A percentile compares a stretch with the other conserved stretches of the same genome.
These are phyloP conservation scores for Poeciliopsis turneri DNA, from an alignment of 2,797 vertebrate genomes.

Conservation along the genomic window DNA sequence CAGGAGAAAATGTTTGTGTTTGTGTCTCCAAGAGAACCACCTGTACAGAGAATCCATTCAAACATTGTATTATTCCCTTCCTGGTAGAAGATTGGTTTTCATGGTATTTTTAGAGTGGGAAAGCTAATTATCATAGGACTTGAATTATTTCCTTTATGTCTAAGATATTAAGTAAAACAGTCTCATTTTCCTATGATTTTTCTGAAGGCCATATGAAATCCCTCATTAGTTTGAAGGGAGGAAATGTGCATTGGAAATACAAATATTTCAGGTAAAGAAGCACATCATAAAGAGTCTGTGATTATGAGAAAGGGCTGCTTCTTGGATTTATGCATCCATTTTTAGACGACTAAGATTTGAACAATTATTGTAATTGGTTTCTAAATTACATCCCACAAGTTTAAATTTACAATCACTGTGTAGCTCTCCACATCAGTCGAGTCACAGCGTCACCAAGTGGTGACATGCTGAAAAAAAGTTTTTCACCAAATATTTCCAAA, in stretches of 20 bases:
- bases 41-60: not conserved
- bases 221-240: not conserved
- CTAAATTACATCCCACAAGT: not conserved
- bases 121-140: not conserved
- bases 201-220: not conserved
- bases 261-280: not conserved
- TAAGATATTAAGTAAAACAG: not conserved
- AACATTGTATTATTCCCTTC: not conserved
- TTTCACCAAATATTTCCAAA: not conserved
- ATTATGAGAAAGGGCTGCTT: not conserved
- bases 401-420: not conserved
- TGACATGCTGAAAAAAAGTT: not conserved
- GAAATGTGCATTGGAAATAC: not conserved
- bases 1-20: constrained; percentile 19
- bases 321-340: not conserved
- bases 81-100: not conserved
- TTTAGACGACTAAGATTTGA: not conserved
- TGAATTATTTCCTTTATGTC: too few relatives aligned
- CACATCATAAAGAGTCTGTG: not conserved
- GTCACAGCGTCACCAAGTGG: not conserved
- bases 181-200: not conserved
- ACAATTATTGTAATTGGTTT: not conserved
- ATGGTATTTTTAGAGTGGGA: not conserved
- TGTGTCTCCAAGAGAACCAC: constrained; percentile 14
- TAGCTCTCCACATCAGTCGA: not conserved